A percentile compares a stretch with the other conserved stretches of the same genome.
Conservation (phyloP, 2,888 invertebrate species). For the Halictus quadricinctus region DNA sequence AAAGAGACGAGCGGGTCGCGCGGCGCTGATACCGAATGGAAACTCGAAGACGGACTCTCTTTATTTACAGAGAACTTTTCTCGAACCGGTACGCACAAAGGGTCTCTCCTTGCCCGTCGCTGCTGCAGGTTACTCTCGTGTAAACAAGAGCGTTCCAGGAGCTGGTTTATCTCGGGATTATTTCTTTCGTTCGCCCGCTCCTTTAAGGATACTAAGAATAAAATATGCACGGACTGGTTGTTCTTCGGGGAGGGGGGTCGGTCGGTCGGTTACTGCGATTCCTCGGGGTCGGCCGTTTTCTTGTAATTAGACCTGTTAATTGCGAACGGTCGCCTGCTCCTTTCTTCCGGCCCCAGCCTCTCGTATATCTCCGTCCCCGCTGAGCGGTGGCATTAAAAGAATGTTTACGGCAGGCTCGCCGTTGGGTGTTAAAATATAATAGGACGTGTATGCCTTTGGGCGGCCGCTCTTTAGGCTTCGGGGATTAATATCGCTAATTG, state of each 20-base stretch:
- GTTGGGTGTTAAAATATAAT: conserved; percentile 72
- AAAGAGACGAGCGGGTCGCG: conserved; percentile 57
- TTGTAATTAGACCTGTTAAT: conserved; percentile 78
- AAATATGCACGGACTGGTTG: conserved; percentile 74
- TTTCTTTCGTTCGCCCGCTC: conserved; percentile 69
- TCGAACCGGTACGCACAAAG: conserved; percentile 51
- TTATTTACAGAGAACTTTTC: conserved; percentile 68
- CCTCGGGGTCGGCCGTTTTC: conserved; percentile 65
- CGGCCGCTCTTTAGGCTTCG: conserved; percentile 59
- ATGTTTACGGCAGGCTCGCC: conserved; percentile 72
- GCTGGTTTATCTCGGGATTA: conserved; percentile 71
- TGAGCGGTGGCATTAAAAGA: conserved; percentile 69
- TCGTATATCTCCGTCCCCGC: conserved; percentile 52
- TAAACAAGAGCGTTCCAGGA: conserved; percentile 58
- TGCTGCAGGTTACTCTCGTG: conserved; percentile 65
- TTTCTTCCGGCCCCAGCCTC: conserved; percentile 31
- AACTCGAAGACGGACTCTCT: conserved; percentile 50
- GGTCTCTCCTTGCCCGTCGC: conserved; percentile 45
- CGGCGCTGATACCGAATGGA: conserved; percentile 53
- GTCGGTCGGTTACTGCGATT: conserved; percentile 35
- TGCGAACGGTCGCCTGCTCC: conserved; percentile 62
- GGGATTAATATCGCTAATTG: conserved; percentile 80
- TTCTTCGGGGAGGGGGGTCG: conserved; percentile 23
- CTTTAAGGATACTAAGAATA: conserved; percentile 76
- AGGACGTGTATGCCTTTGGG: conserved; percentile 65